These are phyloP conservation scores for Patella pellucida DNA, from an alignment of 2,888 invertebrate species.

Conservation along the genomic window DNA sequence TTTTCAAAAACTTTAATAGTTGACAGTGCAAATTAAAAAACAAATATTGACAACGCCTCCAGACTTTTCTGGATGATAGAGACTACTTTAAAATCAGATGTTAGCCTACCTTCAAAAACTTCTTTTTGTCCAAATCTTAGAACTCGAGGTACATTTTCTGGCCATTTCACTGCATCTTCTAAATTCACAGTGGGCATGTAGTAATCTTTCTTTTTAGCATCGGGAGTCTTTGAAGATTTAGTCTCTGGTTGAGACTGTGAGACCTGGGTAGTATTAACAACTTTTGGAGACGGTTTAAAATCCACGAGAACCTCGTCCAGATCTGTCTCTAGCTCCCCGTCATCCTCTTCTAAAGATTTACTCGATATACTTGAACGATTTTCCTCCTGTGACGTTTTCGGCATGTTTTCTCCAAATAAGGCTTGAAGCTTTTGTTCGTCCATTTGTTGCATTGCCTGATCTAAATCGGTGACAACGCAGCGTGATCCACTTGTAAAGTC, in stretches of 20 bases:
- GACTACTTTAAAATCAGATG: background rate
- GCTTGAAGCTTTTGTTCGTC: constrained; percentile 46
- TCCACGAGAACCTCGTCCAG: constrained; percentile 41
- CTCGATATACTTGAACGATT: constrained; percentile 16
- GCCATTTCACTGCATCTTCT: constrained; percentile 79
- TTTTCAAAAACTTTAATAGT: no score
- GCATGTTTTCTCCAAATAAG: constrained; percentile 31
- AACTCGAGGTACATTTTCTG: constrained; percentile 87
- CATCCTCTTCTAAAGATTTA: constrained; percentile 9
- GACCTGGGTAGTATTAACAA: constrained; percentile 10
- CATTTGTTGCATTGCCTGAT: constrained; percentile 51
- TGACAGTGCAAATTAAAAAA: no score
- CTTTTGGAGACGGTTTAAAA: constrained; percentile 18
- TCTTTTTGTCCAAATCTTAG: constrained; percentile 88
- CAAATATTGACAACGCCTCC: no score
- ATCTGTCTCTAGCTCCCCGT: constrained; percentile 48
- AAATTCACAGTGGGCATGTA: constrained; percentile 72
- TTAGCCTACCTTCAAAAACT: constrained; percentile 87
- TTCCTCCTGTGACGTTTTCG: background rate
- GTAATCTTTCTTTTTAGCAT: constrained; percentile 21
- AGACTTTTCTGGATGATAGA: no score
- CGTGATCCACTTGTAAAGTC: background rate
- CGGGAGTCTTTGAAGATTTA: constrained; percentile 25
- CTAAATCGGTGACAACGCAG: constrained; percentile 50
- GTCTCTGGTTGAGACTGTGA: background rate